These are phyloP conservation scores for Hyposmocoma kahamanoa DNA, from an alignment of 1,140 invertebrate genomes.

Conservation along the genomic window DNA sequence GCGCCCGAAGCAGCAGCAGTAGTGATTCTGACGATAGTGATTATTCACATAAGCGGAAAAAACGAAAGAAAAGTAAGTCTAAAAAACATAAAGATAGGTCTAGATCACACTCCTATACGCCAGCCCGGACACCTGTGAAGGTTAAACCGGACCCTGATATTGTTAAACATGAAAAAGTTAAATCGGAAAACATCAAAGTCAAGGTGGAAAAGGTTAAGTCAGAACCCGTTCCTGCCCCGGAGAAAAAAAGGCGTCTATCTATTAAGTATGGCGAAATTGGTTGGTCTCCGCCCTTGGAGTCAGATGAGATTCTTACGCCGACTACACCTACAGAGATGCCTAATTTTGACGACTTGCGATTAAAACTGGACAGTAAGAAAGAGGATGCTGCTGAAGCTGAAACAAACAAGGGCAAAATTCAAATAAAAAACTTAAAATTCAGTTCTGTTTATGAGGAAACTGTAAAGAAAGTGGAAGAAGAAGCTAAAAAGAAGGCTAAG, in stretches of 20 bases:
- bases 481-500: conserved; percentile 76
- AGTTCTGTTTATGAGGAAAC: conserved; percentile 79
- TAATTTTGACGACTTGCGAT: conserved; percentile 27
- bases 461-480: conserved; percentile 78
- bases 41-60: conserved; percentile 54
- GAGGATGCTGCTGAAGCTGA: conserved; percentile 35
- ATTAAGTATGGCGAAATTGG: conserved; percentile 13
- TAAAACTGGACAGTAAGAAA: conserved; percentile 40
- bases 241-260: conserved; percentile 17
- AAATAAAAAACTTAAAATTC: conserved; percentile 80
- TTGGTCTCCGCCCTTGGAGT: no score
- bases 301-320: conserved; percentile 49
- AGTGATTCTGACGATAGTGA: conserved; percentile 41
- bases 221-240: conserved; percentile 22
- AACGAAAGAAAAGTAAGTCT: conserved; percentile 75
- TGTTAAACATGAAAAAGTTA: conserved; percentile 52
- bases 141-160: conserved; percentile 66
- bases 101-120: conserved; percentile 53
- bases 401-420: conserved; percentile 67
- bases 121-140: conserved; percentile 25
- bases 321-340: conserved; percentile 37
- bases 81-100: conserved; percentile 73
- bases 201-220: conserved; percentile 48
- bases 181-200: conserved; percentile 75
- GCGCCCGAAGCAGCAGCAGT: conserved; percentile 41